Evolutionary conservation across 2,888 invertebrate species (phyloP).

Genomic region (Mythimna lalbum): DNA sequence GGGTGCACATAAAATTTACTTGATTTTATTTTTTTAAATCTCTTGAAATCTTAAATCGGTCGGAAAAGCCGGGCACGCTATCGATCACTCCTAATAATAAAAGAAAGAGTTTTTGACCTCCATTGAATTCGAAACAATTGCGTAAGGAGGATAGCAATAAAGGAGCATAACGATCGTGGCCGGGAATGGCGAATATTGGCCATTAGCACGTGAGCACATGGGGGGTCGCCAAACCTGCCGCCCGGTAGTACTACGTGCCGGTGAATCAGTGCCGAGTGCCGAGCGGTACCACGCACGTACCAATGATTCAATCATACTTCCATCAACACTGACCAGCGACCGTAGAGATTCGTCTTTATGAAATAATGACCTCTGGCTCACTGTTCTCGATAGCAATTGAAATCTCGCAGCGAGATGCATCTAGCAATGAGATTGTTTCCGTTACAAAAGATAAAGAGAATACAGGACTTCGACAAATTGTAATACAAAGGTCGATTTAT

Average conservation of each 20-base stretch:
- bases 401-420: conserved; percentile 25
- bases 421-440: conserved; percentile 5
- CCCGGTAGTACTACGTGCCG: conserved; percentile 64
- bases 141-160: conserved; percentile 76
- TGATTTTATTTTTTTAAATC: conserved; percentile 1
- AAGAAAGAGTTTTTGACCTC: conserved; percentile 77
- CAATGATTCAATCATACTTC: conserved; percentile 61
- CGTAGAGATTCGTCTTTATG: conserved; percentile 40
- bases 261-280: conserved; percentile 60
- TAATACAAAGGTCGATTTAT: neutral
- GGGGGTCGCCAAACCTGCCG: conserved; percentile 83
- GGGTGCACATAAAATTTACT: too few species aligned
- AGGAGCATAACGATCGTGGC: conserved; percentile 69
- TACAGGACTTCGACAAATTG: neutral
- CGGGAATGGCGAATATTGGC: conserved; percentile 82
- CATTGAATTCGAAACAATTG: conserved; percentile 75
- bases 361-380: conserved; percentile 46
- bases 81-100: conserved; percentile 44
- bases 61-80: neutral
- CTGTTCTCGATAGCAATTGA: conserved; percentile 46
- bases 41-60: neutral
- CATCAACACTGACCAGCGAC: conserved; percentile 35
- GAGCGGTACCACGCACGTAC: conserved; percentile 62
- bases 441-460: neutral
- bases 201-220: conserved; percentile 84